phyloP scores from a whole-genome alignment of 2,113 vertebrate species.

The Anguilla rostrata region DNA sequence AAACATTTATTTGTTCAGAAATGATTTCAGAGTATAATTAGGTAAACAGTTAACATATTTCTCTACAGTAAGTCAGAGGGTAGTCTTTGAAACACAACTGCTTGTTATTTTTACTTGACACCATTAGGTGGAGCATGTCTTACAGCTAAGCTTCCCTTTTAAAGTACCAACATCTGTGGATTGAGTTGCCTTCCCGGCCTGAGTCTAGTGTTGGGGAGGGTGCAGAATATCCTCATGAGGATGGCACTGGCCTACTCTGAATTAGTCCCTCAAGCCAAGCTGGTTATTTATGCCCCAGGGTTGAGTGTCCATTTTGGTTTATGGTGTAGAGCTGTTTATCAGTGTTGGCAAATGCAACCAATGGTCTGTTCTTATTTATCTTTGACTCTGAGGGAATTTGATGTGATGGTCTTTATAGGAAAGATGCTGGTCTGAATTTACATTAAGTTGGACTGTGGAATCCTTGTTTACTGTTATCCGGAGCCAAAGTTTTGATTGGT shows the following conservation, averaged over 20 bases:
- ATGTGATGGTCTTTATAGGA: background rate
- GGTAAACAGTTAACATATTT: background rate
- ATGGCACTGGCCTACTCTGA: background rate
- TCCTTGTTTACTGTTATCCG: background rate
- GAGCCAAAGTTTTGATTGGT: background rate
- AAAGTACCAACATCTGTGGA: background rate
- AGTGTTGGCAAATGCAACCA: background rate
- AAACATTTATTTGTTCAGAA: background rate
- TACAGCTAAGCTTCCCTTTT: background rate
- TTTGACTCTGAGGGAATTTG: background rate
- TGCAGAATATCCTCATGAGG: background rate
- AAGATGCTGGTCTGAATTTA: background rate
- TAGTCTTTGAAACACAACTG: background rate
- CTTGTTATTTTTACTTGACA: background rate
- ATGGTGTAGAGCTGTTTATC: background rate
- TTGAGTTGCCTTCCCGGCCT: background rate
- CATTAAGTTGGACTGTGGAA: background rate
- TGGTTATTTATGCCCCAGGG: background rate
- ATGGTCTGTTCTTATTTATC: background rate
- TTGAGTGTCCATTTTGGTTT: background rate
- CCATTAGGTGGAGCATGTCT: conserved; percentile 14
- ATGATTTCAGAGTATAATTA: background rate
- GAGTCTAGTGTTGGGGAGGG: background rate
- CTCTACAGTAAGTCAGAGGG: background rate
- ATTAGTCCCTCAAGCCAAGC: background rate